Base-by-base conservation (phyloP, 2,797 vertebrate species). In the Babyrousa celebensis region DNA sequence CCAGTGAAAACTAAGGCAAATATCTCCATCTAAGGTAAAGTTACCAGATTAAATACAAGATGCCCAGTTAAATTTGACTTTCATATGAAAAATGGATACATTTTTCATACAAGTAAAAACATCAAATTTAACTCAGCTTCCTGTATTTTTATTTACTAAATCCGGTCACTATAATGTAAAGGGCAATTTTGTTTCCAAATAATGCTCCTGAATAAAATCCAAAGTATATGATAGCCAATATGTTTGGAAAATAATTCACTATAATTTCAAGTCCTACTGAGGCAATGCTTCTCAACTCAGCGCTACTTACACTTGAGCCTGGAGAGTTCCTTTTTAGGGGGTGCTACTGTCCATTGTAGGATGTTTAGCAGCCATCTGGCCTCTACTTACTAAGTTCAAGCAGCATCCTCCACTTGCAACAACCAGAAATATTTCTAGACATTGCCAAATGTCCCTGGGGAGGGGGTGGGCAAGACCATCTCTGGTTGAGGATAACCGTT, bases 11-110 rank as follows among this genome's bases (percentile, higher is more conserved):
- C 27, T 56, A 89, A 65, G 48, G 27, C 79, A 95, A 40, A 75
- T 77, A 3, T 85, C 18, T 94, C 68, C 77, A n/a, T 80, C 58
- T 79, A 54, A 82, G 27, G 40, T 56, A 91, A 25, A 10, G 17
- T 88, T 96, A 78, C 70, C 67, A 89, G 82, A 74, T 54, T 85
- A 96, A 94, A 93, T 79, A 91, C 20, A 92, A 75, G 78, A 79
- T 43, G 32, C 40, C 58, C 62, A 72, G 85, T 75, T 91, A 86
- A 84, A 90, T 82, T 92, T 91, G 68, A 94, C 94, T 97, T 93
- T 94, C 52, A 80, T 75, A 23, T 79, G 52, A 90, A 85, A 74
- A 97, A 91, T 23, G 11, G 3, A 54, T 93, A 36, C 63, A 16
- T 79, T 94, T 95, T 94, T 91, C 18, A 48, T 80, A 29, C 85